These are phyloP conservation scores for Holotrichia oblita DNA, from an alignment of 1,140 invertebrate species.

Conservation along the genomic window DNA sequence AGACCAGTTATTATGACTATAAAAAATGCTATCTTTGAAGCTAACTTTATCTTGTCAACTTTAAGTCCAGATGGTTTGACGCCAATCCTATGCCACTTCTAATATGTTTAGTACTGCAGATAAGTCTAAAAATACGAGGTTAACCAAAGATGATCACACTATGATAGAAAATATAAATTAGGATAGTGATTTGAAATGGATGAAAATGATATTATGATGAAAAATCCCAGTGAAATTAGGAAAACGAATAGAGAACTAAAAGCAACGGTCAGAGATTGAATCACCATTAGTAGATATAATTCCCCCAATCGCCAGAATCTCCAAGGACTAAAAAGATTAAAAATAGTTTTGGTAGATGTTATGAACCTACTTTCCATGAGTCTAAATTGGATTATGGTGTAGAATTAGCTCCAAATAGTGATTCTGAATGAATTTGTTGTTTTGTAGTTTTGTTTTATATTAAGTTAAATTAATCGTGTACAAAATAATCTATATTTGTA, in stretches of 20 bases:
- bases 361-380: constrained; percentile 52
- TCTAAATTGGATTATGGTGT: constrained; percentile 46
- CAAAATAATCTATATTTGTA: not conserved
- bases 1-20: constrained; percentile 73
- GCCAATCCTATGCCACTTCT: constrained; percentile 58
- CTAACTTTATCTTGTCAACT: constrained; percentile 82
- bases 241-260: constrained; percentile 20
- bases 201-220: not conserved
- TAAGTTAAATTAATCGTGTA: not conserved
- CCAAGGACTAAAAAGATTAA: constrained; percentile 52
- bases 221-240: not conserved
- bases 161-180: constrained; percentile 51
- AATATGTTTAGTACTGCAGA: not conserved
- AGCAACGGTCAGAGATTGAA: not conserved
- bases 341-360: constrained; percentile 54
- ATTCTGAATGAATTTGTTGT: constrained; percentile 47
- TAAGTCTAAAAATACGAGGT: constrained; percentile 38
- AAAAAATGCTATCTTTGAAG: constrained; percentile 75
- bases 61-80: constrained; percentile 67
- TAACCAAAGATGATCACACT: constrained; percentile 48
- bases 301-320: constrained; percentile 51
- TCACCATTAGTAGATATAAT: not conserved
- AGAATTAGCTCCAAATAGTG: constrained; percentile 51
- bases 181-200: constrained; percentile 45
- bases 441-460: not conserved